Conservation (phyloP, 1,140 invertebrate genomes). For the Zeugodacus cucurbitae region DNA sequence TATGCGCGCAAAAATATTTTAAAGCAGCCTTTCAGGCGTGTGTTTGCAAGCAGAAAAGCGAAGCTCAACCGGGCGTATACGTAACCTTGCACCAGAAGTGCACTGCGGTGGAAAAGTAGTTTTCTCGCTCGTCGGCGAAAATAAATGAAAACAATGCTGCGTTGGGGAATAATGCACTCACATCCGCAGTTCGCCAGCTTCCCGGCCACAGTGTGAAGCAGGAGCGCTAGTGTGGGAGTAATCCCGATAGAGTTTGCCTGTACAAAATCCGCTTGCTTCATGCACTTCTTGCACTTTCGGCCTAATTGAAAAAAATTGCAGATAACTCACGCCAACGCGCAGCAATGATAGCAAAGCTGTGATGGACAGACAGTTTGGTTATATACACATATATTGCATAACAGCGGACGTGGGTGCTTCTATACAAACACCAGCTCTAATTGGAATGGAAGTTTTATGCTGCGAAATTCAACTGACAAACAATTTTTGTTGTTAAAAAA, state of each 20-base stretch:
- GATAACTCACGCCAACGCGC: not conserved
- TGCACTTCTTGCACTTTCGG: not conserved
- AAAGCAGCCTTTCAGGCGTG: not conserved
- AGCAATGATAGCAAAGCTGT: not conserved
- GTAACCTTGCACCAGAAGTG: slow-evolving; percentile 15
- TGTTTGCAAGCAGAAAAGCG: not conserved
- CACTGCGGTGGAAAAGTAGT: slow-evolving; percentile 9
- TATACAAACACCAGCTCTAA: not conserved
- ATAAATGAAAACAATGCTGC: not conserved
- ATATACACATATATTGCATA: not conserved
- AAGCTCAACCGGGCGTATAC: not conserved
- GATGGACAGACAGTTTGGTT: no score
- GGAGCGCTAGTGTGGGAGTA: not conserved
- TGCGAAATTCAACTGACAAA: not conserved
- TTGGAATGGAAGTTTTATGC: not conserved
- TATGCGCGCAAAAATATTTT: not conserved
- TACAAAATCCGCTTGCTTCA: not conserved
- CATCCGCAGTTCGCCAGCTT: not conserved
- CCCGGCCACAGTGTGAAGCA: not conserved
- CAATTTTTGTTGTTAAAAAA: no score
- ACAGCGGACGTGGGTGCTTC: not conserved
- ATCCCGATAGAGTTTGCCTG: not conserved
- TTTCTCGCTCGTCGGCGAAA: not conserved
- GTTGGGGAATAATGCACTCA: not conserved
- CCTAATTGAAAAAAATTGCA: slow-evolving; percentile 17